These are phyloP conservation scores for Pheosia gnoma DNA, from an alignment of 2,888 invertebrate species.

Conservation along the genomic window DNA sequence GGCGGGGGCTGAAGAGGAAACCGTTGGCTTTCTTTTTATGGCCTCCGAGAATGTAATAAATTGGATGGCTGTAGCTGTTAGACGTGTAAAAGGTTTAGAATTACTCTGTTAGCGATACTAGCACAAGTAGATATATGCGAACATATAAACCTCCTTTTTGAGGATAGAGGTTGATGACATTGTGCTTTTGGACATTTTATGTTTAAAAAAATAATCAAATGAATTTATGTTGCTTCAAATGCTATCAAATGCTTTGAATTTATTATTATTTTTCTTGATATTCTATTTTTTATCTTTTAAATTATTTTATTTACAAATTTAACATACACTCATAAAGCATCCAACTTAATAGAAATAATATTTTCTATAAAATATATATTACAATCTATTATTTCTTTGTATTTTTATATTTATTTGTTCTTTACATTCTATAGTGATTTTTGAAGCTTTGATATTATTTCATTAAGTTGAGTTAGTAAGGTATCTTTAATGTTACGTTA, in stretches of 20 bases:
- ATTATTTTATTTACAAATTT: not conserved
- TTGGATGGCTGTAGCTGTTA: slow-evolving; percentile 51
- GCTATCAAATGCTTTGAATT: too few species aligned
- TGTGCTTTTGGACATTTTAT: not conserved
- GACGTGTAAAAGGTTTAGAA: slow-evolving; percentile 46
- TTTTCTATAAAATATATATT: too few species aligned
- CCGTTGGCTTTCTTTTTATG: slow-evolving; percentile 78
- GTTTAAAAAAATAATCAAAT: not conserved
- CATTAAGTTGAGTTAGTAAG: too few species aligned
- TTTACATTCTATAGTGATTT: too few species aligned
- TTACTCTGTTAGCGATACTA: slow-evolving; percentile 28
- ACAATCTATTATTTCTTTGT: too few species aligned
- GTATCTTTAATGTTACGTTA: too few species aligned
- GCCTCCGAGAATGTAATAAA: slow-evolving; percentile 65
- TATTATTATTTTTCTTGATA: not conserved
- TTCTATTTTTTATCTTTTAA: not conserved
- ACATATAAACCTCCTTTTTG: slow-evolving; percentile 3
- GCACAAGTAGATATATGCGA: slow-evolving; percentile 5
- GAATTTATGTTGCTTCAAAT: not conserved
- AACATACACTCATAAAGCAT: not conserved
- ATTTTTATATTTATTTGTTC: too few species aligned
- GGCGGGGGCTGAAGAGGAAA: slow-evolving; percentile 60
- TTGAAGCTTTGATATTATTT: too few species aligned
- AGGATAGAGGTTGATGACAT: slow-evolving; percentile 3
- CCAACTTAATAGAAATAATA: too few species aligned